phyloP scores from a whole-genome alignment of 2,888 invertebrate species.

The Pyrrhosoma nymphula region DNA sequence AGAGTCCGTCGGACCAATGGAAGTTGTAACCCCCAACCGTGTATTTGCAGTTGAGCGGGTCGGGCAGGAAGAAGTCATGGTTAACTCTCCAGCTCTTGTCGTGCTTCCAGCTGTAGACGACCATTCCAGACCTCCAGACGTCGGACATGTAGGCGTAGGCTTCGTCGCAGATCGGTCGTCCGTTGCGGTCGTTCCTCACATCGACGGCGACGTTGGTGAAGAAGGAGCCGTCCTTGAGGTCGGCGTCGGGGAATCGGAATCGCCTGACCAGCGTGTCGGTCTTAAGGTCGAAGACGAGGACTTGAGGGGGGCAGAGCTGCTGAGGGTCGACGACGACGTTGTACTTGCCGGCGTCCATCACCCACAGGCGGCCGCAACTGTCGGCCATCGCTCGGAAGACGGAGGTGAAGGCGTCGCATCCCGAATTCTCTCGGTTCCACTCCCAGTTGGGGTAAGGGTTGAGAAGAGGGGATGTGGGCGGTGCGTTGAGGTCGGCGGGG shows the following conservation, averaged over 20 bases:
- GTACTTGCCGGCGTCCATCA: slow-evolving; percentile 86
- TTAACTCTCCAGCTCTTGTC: slow-evolving; percentile 87
- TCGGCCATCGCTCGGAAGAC: slow-evolving; percentile 88
- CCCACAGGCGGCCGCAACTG: slow-evolving; percentile 88
- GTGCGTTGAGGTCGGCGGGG: slow-evolving; percentile 82
- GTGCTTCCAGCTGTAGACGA: slow-evolving; percentile 88
- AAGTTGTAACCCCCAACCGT: slow-evolving; percentile 87
- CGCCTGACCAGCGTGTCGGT: slow-evolving; percentile 85
- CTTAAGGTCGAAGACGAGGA: slow-evolving; percentile 86
- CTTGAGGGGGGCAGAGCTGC: slow-evolving; percentile 80
- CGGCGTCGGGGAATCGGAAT: slow-evolving; percentile 70
- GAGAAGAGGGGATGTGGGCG: slow-evolving; percentile 82
- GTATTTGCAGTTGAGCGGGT: slow-evolving; percentile 87
- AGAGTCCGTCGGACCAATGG: slow-evolving; percentile 90
- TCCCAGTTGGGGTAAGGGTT: slow-evolving; percentile 91
- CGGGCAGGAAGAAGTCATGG: slow-evolving; percentile 84
- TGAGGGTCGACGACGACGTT: slow-evolving; percentile 81
- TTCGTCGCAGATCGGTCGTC: slow-evolving; percentile 77
- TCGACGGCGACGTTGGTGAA: slow-evolving; percentile 90
- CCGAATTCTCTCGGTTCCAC: slow-evolving; percentile 82
- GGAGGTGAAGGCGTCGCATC: slow-evolving; percentile 85
- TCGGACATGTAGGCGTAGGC: slow-evolving; percentile 86
- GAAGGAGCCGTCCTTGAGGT: slow-evolving; percentile 84
- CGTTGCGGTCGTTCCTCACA: slow-evolving; percentile 85
- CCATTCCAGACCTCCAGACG: slow-evolving; percentile 89